These are phyloP conservation scores for Tadarida brasiliensis DNA, from an alignment of 2,797 vertebrate species.

Conservation along the genomic window DNA sequence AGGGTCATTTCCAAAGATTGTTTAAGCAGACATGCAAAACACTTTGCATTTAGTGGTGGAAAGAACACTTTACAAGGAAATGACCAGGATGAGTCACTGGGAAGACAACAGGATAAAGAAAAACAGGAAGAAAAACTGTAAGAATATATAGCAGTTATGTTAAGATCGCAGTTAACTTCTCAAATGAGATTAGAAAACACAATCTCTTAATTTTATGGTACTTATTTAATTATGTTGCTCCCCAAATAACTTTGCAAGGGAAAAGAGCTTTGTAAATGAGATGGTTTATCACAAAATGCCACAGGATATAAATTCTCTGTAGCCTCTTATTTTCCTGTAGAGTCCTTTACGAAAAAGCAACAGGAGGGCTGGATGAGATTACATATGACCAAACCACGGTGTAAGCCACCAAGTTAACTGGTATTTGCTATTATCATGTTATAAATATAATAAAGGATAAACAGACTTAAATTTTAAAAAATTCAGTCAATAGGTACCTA, in stretches of 20 bases:
- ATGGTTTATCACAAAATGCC: constrained; percentile 60
- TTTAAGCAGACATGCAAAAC: neutral
- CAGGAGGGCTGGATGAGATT: neutral
- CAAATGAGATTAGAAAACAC: constrained; percentile 60
- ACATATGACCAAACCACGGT: too few species aligned
- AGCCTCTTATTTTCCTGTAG: neutral
- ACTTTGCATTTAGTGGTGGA: neutral
- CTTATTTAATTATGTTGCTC: constrained; percentile 58
- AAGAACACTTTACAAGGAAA: neutral
- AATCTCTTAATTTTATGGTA: constrained; percentile 73
- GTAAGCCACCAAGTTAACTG: too few species aligned
- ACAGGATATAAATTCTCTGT: neutral
- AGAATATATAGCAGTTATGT: constrained; percentile 23
- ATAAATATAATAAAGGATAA: too few species aligned
- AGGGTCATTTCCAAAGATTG: neutral
- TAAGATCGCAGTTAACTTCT: constrained; percentile 49
- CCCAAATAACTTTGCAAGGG: constrained; percentile 56
- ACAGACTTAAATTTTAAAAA: too few species aligned
- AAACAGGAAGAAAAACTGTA: neutral
- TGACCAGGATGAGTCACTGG: neutral
- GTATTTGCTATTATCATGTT: too few species aligned
- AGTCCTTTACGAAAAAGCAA: constrained; percentile 6
- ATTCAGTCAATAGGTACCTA: too few species aligned
- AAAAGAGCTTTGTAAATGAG: constrained; percentile 45
- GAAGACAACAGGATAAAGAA: neutral